Percentiles rank a stretch among this genome's conserved stretches.
phyloP scores from a whole-genome alignment of 2,113 vertebrate species.

The Notiomystis cincta region DNA sequence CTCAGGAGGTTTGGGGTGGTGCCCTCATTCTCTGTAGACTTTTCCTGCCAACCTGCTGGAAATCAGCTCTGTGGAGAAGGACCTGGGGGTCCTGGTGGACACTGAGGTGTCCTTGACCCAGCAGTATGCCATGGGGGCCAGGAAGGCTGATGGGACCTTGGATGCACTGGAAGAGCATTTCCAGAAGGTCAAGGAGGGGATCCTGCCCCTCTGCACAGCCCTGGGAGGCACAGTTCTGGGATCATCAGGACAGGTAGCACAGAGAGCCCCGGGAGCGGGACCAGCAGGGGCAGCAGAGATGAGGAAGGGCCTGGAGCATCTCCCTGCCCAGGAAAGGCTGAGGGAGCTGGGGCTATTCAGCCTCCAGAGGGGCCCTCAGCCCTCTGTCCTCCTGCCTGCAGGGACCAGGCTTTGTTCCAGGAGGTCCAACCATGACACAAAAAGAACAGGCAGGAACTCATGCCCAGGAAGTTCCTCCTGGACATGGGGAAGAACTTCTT shows the following conservation, averaged over 20 bases:
- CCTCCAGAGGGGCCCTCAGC: not conserved
- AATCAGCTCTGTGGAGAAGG: not conserved
- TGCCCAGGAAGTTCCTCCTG: not conserved
- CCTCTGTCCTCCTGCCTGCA: not conserved
- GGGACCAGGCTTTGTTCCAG: not conserved
- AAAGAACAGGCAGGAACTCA: not conserved
- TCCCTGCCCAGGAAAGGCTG: not conserved
- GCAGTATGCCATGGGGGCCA: not conserved
- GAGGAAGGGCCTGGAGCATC: not conserved
- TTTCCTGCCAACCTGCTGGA: not conserved
- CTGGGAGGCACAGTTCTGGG: not conserved
- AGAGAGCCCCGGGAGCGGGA: not conserved
- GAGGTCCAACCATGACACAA: not conserved
- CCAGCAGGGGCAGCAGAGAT: accelerated
- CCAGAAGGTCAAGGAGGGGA: not conserved
- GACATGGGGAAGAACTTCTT: not conserved
- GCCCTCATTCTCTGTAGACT: not conserved
- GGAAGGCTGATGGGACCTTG: too few species aligned
- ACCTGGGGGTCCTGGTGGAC: not conserved
- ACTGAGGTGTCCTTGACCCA: not conserved
- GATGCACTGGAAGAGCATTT: not conserved
- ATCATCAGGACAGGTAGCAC: not conserved
- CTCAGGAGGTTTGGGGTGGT: not conserved
- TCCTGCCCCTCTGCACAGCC: not conserved
- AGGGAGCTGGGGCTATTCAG: not conserved